Evolutionary conservation across 1,140 invertebrate species (phyloP).

Genomic region (Drosophila setifemur): DNA sequence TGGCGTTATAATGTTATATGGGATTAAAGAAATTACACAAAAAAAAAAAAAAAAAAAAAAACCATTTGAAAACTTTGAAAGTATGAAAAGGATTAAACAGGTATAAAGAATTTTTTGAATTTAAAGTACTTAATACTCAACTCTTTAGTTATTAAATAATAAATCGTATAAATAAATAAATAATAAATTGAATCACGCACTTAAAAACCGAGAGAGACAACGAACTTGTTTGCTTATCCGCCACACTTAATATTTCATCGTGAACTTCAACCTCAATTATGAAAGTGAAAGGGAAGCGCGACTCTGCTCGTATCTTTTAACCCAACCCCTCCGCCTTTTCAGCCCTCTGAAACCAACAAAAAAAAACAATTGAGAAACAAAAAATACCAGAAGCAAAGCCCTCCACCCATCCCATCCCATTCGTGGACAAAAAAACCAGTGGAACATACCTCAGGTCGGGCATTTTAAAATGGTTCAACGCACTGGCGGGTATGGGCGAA

Average conservation of each 20-base stretch:
- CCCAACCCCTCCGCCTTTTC: background rate
- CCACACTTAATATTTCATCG: conserved; percentile 22
- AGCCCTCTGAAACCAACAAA: background rate
- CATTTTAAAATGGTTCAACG: conserved; percentile 63
- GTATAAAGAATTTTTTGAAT: too few relatives aligned
- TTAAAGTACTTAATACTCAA: too few relatives aligned
- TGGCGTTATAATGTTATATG: too few relatives aligned
- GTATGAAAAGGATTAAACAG: too few relatives aligned
- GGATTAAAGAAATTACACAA: too few relatives aligned
- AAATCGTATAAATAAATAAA: conserved; percentile 1
- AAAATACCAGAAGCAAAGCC: background rate
- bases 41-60: too few relatives aligned
- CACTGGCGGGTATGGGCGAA: conserved; percentile 54
- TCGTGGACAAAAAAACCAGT: conserved; percentile 28
- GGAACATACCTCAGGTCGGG: conserved; percentile 54
- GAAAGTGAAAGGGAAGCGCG: conserved; percentile 24
- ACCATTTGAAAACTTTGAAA: too few relatives aligned
- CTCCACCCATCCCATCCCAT: conserved; percentile 21
- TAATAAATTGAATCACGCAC: background rate
- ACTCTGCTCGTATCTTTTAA: conserved; percentile 1
- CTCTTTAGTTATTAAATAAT: too few relatives aligned
- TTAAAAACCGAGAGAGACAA: background rate
- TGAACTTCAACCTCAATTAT: conserved; percentile 39
- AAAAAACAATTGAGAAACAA: too few relatives aligned
- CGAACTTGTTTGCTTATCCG: conserved; percentile 9